Evolutionary conservation across 1,140 invertebrate genomes (phyloP).

Genomic region (Drosophila pseudoananassae): DNA sequence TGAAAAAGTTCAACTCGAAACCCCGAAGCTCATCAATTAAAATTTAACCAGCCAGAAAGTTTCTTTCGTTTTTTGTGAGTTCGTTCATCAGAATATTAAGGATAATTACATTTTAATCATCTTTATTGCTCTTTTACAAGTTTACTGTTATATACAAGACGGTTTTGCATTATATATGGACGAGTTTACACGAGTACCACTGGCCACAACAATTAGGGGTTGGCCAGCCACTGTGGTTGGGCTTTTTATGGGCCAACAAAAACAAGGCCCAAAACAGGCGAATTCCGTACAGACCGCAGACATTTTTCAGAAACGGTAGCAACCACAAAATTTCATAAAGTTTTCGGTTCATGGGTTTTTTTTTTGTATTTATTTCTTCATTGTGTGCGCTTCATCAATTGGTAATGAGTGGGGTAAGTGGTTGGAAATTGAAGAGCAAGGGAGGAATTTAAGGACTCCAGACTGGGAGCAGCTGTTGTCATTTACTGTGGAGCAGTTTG

Average conservation of each 20-base stretch:
- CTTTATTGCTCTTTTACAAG: constrained; percentile 82
- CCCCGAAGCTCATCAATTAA: constrained; percentile 75
- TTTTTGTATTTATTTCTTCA: constrained; percentile 13
- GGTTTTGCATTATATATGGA: constrained; percentile 60
- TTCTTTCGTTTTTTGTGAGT: constrained; percentile 14
- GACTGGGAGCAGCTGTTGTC: constrained; percentile 69
- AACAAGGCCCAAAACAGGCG: constrained; percentile 1
- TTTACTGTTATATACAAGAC: constrained; percentile 75
- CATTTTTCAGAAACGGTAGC: constrained; percentile 77
- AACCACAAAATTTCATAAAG: constrained; percentile 81
- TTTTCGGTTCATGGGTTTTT: constrained; percentile 35
- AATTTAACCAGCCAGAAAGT: constrained; percentile 58
- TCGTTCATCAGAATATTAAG: constrained; percentile 77
- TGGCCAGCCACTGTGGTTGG: constrained; percentile 66
- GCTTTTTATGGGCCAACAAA: constrained; percentile 58
- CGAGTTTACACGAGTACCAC: constrained; percentile 17
- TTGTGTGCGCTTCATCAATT: constrained; percentile 76
- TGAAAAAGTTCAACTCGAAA: constrained; percentile 70
- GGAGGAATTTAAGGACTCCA: constrained; percentile 21
- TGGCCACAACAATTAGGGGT: constrained; percentile 79
- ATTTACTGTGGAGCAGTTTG: constrained; percentile 61
- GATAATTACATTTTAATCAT: constrained; percentile 84
- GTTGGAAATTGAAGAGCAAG: constrained; percentile 28
- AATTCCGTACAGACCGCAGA: constrained; percentile 42
- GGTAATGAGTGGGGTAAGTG: constrained; percentile 70